phyloP scores from a whole-genome alignment of 2,888 invertebrate genomes.

The Aspidiotus destructor region DNA sequence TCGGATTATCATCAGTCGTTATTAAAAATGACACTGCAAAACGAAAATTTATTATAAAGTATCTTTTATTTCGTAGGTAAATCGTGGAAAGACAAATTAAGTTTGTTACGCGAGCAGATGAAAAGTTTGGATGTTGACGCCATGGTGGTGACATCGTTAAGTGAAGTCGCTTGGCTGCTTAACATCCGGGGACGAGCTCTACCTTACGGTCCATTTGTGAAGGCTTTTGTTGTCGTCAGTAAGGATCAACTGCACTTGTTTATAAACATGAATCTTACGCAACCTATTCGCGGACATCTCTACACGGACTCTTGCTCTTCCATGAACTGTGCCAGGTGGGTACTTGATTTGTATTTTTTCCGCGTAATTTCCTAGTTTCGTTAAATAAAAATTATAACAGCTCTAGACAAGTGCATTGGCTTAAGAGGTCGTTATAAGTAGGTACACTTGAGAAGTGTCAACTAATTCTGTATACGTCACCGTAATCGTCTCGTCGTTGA shows the following conservation, averaged over 20 bases:
- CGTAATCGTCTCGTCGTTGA: no score
- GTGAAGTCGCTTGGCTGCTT: slow-evolving; percentile 79
- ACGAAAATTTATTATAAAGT: no score
- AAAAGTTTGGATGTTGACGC: slow-evolving; percentile 56
- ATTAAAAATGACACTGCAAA: no score
- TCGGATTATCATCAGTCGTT: no score
- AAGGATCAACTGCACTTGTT: slow-evolving; percentile 58
- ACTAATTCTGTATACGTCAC: no score
- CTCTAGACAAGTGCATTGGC: no score
- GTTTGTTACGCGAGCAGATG: slow-evolving; percentile 55
- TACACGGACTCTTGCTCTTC: slow-evolving; percentile 51
- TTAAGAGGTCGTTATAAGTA: no score
- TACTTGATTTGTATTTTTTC: slow-evolving; percentile 24
- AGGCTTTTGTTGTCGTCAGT: slow-evolving; percentile 63
- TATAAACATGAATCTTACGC: slow-evolving; percentile 55
- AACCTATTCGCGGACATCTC: slow-evolving; percentile 44
- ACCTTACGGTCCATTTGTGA: slow-evolving; percentile 67
- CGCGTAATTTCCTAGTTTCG: no score
- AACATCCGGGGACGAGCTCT: slow-evolving; percentile 81
- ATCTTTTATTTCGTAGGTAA: slow-evolving; percentile 46
- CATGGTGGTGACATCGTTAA: slow-evolving; percentile 72
- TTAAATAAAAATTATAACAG: no score
- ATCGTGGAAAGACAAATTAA: slow-evolving; percentile 66
- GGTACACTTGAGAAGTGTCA: no score
- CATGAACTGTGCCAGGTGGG: slow-evolving; percentile 55